Evolutionary conservation across 2,113 vertebrate species (phyloP).

Genomic region (Ophiodon elongatus): DNA sequence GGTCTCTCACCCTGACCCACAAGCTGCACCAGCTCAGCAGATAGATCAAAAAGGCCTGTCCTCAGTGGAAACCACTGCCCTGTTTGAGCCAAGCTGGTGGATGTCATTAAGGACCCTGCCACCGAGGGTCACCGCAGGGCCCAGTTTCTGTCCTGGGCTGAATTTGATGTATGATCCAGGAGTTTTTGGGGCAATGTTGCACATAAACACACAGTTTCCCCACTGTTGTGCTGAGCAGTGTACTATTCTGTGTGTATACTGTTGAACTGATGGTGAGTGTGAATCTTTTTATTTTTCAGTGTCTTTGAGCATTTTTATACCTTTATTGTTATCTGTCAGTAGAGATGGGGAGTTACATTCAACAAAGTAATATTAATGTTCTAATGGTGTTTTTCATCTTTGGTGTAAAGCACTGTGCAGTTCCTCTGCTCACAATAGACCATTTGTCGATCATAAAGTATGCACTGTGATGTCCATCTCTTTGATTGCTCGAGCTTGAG

Average conservation of each 20-base stretch:
- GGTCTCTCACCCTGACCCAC: slow-evolving; percentile 83
- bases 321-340: neutral
- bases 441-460: neutral
- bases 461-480: neutral
- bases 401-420: neutral
- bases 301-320: neutral
- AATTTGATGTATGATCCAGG: slow-evolving; percentile 75
- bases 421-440: neutral
- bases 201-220: slow-evolving; percentile 19
- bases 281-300: too few relatives aligned
- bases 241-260: neutral
- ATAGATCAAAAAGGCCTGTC: slow-evolving; percentile 78
- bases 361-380: neutral
- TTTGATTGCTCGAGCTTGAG: neutral
- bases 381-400: neutral
- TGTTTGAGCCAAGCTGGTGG: slow-evolving; percentile 66
- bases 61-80: slow-evolving; percentile 68
- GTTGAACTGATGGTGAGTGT: neutral
- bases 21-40: slow-evolving; percentile 79
- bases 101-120: slow-evolving; percentile 76
- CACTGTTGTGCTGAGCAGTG: neutral
- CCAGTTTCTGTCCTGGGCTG: slow-evolving; percentile 58
- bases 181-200: slow-evolving; percentile 52
- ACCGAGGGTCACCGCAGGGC: slow-evolving; percentile 70
- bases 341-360: neutral